A percentile compares a stretch with the other conserved stretches of the same genome.
These are phyloP conservation scores for Caenorhabditis remanei DNA, from an alignment of 1,140 invertebrate species.

Conservation along the genomic window DNA sequence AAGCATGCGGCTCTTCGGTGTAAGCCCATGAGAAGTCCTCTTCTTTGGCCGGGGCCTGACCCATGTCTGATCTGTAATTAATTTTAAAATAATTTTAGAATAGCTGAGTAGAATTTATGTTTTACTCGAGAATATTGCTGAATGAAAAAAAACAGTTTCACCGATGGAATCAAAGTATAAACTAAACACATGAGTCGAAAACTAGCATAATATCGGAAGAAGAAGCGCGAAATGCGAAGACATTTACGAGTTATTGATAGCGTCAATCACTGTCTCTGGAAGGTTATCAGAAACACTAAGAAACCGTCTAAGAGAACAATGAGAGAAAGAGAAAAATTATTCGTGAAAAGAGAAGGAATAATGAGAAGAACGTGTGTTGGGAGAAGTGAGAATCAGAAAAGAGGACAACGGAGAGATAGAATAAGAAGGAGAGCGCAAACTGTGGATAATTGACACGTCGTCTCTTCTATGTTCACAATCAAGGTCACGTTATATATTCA, in stretches of 20 bases:
- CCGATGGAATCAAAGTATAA: too few species aligned
- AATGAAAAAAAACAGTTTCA: too few species aligned
- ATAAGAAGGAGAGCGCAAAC: neutral
- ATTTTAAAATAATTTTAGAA: neutral
- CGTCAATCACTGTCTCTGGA: slow-evolving; percentile 15
- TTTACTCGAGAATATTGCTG: neutral
- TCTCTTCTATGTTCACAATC: too few species aligned
- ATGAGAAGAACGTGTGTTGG: neutral
- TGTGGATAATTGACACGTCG: too few species aligned
- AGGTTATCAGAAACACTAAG: slow-evolving; percentile 25
- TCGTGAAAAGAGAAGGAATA: neutral
- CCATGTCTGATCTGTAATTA: slow-evolving; percentile 82
- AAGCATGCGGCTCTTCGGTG: slow-evolving; percentile 97
- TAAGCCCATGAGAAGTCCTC: slow-evolving; percentile 94
- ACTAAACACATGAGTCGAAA: neutral
- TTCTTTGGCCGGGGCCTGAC: slow-evolving; percentile 86
- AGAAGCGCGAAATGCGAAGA: slow-evolving; percentile 2
- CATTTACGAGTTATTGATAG: neutral
- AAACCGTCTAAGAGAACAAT: neutral
- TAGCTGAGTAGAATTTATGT: neutral
- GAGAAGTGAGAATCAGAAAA: neutral
- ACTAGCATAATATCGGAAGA: neutral
- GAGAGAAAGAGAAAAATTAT: neutral
- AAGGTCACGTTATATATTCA: too few species aligned
- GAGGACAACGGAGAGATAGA: neutral